phyloP scores from a whole-genome alignment of 2,888 invertebrate species.

The Lepidocyrtoides sp. region DNA sequence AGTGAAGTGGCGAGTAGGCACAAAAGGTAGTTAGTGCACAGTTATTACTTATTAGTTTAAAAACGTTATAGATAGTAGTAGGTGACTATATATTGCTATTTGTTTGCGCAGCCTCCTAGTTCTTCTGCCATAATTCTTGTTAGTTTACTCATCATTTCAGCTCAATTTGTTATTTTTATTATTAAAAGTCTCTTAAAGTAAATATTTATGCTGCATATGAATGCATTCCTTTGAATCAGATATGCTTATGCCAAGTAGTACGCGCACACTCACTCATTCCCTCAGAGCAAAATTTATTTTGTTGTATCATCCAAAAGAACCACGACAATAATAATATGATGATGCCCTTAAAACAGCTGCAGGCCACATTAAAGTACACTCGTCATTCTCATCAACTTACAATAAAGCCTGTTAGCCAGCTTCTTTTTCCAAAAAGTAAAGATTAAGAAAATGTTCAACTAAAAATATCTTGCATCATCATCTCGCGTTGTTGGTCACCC shows the following conservation, averaged over 20 bases:
- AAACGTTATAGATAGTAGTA: background rate
- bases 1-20: background rate
- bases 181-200: constrained; percentile 34
- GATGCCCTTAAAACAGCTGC: constrained; percentile 58
- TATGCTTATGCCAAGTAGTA: constrained; percentile 49
- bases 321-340: background rate
- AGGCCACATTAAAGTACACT: constrained; percentile 45
- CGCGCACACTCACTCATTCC: background rate
- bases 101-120: constrained; percentile 20
- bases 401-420: background rate
- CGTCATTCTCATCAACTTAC: background rate
- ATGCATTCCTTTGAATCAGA: constrained; percentile 50
- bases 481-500: background rate
- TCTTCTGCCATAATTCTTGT: constrained; percentile 10
- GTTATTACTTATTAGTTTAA: constrained; percentile 1
- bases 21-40: background rate
- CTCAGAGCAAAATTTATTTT: background rate
- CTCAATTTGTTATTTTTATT: constrained; percentile 56
- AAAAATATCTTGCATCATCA: constrained; percentile 16
- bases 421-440: constrained; percentile 35
- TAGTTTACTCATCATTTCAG: constrained; percentile 40
- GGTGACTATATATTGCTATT: constrained; percentile 16
- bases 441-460: constrained; percentile 32
- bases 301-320: background rate
- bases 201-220: constrained; percentile 44